Percentiles rank a stretch among this genome's conserved stretches.
phyloP scores from a whole-genome alignment of 1,140 invertebrate genomes.

The Formica exsecta region DNA sequence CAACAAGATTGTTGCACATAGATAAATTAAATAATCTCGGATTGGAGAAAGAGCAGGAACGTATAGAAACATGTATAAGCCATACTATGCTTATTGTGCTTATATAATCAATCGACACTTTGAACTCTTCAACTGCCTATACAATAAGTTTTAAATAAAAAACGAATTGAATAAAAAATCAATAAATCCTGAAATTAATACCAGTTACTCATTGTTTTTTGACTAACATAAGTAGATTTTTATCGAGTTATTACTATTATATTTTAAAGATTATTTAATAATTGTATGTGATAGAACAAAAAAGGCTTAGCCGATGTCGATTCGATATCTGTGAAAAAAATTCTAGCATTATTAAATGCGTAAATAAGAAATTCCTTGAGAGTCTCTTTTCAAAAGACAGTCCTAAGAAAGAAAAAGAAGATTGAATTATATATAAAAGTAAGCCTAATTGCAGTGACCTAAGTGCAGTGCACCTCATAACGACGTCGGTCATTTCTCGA shows the following conservation, averaged over 20 bases:
- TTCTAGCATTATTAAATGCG: not conserved
- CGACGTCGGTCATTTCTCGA: slow-evolving; percentile 3
- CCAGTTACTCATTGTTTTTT: not conserved
- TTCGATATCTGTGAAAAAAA: not conserved
- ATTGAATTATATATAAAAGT: slow-evolving; percentile 17
- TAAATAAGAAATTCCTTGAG: not conserved
- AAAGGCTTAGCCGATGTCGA: not conserved
- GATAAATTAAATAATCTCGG: not conserved
- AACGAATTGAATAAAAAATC: not conserved
- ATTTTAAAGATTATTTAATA: not conserved
- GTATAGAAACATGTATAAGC: not conserved
- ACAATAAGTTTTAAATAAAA: slow-evolving; percentile 23
- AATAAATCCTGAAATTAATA: not conserved
- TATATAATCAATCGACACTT: not conserved
- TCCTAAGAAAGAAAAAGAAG: not conserved
- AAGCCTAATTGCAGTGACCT: slow-evolving; percentile 1
- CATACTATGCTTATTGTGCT: not conserved
- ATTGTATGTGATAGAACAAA: not conserved
- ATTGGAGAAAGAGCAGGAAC: not conserved
- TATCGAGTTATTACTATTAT: not conserved
- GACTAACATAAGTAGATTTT: not conserved
- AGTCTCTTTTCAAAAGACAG: not conserved
- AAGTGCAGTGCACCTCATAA: not conserved
- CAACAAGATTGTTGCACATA: slow-evolving; percentile 13
- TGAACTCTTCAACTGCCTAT: not conserved